Percentiles rank a stretch among this genome's conserved stretches.
Evolutionary conservation across 1,140 invertebrate genomes (phyloP).

Genomic region (Orchesella cincta): DNA sequence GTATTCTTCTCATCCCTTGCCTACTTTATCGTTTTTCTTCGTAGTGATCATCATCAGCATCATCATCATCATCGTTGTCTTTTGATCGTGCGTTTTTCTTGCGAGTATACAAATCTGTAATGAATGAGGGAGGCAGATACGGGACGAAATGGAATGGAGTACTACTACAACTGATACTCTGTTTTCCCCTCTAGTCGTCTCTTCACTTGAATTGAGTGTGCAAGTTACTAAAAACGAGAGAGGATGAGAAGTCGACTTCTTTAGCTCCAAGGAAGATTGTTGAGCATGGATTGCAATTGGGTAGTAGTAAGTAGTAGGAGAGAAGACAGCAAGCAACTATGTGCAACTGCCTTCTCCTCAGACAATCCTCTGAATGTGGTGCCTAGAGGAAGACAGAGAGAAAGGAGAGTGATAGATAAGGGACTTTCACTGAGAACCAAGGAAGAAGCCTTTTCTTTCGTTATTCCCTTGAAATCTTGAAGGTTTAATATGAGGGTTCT

Average conservation of each 20-base stretch:
- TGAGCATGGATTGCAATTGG: too few species aligned
- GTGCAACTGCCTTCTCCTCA: not conserved
- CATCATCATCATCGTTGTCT: not conserved
- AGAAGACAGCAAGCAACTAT: too few species aligned
- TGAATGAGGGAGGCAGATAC: not conserved
- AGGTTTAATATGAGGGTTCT: not conserved
- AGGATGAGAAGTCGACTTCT: not conserved
- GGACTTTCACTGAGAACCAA: not conserved
- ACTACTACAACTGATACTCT: too few species aligned
- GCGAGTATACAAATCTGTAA: not conserved
- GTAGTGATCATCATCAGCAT: not conserved
- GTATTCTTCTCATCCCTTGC: not conserved
- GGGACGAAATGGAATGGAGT: not conserved
- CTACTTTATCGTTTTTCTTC: not conserved
- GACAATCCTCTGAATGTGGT: not conserved
- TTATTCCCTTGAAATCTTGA: not conserved
- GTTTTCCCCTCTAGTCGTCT: too few species aligned
- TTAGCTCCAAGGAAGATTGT: not conserved
- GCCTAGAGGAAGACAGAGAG: conserved; percentile 2
- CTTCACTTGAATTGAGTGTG: too few species aligned
- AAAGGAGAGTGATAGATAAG: conserved; percentile 1
- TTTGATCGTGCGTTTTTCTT: not conserved
- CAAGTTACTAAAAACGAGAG: not conserved
- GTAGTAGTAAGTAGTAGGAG: too few species aligned
- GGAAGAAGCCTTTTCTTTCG: not conserved